Percentiles rank a stretch among this genome's conserved stretches.
Conservation (phyloP, 2,113 vertebrate species). For the Chamaea fasciata region DNA sequence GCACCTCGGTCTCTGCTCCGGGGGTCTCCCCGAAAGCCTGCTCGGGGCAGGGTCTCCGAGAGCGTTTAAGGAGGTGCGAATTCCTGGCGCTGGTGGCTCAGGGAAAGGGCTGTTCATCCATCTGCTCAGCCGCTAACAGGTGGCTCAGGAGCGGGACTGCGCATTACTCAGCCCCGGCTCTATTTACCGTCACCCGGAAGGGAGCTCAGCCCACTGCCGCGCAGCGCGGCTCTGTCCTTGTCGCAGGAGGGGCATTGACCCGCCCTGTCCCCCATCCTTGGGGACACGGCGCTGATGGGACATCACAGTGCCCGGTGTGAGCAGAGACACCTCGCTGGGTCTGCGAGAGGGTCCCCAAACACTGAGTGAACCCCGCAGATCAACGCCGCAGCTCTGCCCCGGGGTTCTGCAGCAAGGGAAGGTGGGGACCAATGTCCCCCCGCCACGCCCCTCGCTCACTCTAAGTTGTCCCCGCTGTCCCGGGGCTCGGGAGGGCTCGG, state of each 20-base stretch:
- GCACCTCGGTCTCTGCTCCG: neutral
- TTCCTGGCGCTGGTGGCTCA: neutral
- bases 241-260: neutral
- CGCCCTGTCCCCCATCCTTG: neutral
- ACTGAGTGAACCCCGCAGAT: fast-evolving
- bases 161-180: neutral
- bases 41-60: fast-evolving
- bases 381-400: neutral
- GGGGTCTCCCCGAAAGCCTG: neutral
- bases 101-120: neutral
- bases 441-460: fast-evolving
- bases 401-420: neutral
- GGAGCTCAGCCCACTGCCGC: neutral
- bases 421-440: neutral
- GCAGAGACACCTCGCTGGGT: neutral
- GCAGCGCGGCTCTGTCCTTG: neutral
- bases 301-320: fast-evolving
- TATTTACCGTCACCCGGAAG: neutral
- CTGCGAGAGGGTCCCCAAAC: neutral
- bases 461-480: neutral
- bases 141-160: neutral
- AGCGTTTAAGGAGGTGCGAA: fast-evolving
- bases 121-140: constrained; percentile 17
- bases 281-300: neutral
- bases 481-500: neutral